Evolutionary conservation across 2,797 vertebrate genomes (phyloP).

Genomic region (Emys orbicularis): DNA sequence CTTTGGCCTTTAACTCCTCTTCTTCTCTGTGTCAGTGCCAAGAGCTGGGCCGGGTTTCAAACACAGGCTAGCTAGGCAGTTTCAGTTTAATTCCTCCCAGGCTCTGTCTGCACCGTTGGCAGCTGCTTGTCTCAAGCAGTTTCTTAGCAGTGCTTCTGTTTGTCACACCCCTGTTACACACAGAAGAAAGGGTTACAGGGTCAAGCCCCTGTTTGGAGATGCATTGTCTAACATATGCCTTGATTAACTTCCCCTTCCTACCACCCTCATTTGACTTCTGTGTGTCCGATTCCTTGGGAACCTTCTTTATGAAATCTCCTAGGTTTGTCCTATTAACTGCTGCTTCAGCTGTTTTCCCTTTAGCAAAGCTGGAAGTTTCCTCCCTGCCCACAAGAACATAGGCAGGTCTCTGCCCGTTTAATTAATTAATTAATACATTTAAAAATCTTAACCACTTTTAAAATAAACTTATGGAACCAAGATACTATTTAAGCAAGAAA

Average conservation of each 20-base stretch:
- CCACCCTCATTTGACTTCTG: neutral
- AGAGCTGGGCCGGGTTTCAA: neutral
- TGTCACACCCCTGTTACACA: neutral
- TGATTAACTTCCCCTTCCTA: neutral
- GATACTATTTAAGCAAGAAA: neutral
- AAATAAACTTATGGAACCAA: neutral
- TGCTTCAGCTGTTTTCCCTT: neutral
- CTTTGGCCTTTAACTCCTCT: no score
- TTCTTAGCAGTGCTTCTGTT: neutral
- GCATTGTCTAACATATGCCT: neutral
- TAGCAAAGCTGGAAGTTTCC: neutral
- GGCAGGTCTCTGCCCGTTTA: neutral
- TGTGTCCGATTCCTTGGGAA: neutral
- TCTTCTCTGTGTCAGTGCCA: no score
- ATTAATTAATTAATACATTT: neutral
- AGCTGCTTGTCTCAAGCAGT: neutral
- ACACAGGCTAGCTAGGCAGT: rapidly evolving
- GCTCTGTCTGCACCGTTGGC: neutral
- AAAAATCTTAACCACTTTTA: neutral
- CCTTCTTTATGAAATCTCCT: neutral
- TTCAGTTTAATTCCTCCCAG: neutral
- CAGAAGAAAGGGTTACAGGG: neutral
- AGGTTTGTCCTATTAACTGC: neutral
- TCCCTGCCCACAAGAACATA: neutral
- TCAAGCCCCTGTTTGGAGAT: neutral